phyloP scores from a whole-genome alignment of 2,888 invertebrate species.

The Stenolophus ochropezus region DNA sequence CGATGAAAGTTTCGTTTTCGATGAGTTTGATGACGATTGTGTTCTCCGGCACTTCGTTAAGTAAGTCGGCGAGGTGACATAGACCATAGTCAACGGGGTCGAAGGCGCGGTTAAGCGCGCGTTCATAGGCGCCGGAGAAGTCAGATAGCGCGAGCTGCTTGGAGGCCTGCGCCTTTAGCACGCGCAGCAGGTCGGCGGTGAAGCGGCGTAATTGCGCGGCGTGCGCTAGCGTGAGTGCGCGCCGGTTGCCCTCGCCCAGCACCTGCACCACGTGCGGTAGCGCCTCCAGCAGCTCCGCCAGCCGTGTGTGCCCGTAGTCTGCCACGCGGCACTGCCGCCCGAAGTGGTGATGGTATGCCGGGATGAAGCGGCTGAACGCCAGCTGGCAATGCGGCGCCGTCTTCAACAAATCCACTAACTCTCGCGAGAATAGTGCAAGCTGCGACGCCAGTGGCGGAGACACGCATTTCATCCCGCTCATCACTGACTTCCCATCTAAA shows the following conservation, averaged over 20 bases:
- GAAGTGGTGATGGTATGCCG: conserved; percentile 97
- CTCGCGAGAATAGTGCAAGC: conserved; percentile 88
- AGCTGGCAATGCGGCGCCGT: conserved; percentile 89
- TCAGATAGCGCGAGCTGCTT: conserved; percentile 84
- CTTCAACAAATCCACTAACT: conserved; percentile 89
- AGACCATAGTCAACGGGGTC: conserved; percentile 92
- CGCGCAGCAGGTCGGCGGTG: conserved; percentile 90
- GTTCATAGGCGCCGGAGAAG: conserved; percentile 76
- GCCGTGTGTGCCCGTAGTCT: conserved; percentile 96
- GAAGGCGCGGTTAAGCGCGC: conserved; percentile 72
- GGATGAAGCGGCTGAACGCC: conserved; percentile 90
- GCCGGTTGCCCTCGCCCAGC: conserved; percentile 77
- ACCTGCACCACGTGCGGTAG: conserved; percentile 88
- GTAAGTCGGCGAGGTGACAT: conserved; percentile 87
- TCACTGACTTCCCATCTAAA: conserved; percentile 20
- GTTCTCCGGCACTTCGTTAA: conserved; percentile 83
- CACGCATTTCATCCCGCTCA: conserved; percentile 73
- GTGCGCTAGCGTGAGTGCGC: conserved; percentile 91
- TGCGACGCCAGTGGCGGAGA: conserved; percentile 83
- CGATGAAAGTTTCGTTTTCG: conserved; percentile 78
- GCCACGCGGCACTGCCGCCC: conserved; percentile 96
- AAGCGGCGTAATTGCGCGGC: conserved; percentile 92
- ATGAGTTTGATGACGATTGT: conserved; percentile 78
- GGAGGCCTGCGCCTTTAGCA: conserved; percentile 87
- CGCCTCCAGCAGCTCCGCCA: conserved; percentile 92